Evolutionary conservation across 2,888 invertebrate genomes (phyloP).

Genomic region (Siphonodentalium dalli): DNA sequence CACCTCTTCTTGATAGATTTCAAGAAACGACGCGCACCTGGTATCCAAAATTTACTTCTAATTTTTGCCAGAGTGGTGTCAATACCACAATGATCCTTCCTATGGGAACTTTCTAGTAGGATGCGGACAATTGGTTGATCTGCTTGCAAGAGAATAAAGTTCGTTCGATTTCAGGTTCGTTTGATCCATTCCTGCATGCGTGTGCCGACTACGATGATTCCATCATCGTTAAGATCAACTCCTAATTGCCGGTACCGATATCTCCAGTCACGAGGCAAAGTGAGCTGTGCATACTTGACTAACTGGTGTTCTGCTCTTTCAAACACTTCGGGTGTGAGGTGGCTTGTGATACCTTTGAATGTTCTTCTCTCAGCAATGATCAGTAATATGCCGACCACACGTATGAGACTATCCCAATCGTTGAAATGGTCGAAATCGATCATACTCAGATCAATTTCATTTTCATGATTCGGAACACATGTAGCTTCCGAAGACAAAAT

Average conservation of each 20-base stretch:
- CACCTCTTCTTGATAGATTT: not conserved
- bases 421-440: not conserved
- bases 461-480: too few species aligned
- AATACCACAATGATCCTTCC: constrained; percentile 2
- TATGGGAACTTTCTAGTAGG: not conserved
- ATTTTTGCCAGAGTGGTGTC: constrained; percentile 6
- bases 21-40: not conserved
- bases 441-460: too few species aligned
- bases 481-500: too few species aligned
- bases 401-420: not conserved
- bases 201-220: constrained; percentile 1
- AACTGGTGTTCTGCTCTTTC: constrained; percentile 1
- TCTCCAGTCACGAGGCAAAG: not conserved
- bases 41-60: constrained; percentile 12
- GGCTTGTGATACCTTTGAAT: not conserved
- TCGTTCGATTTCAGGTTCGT: constrained; percentile 4
- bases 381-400: not conserved
- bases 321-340: not conserved
- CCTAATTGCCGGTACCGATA: not conserved
- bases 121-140: not conserved
- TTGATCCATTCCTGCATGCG: constrained; percentile 11
- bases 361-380: constrained; percentile 1
- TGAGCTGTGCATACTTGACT: not conserved
- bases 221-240: not conserved
- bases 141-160: constrained; percentile 3